Percentiles rank a stretch among this genome's conserved stretches.
phyloP scores from a whole-genome alignment of 2,797 vertebrate species.

The Pagetopsis macropterus region DNA sequence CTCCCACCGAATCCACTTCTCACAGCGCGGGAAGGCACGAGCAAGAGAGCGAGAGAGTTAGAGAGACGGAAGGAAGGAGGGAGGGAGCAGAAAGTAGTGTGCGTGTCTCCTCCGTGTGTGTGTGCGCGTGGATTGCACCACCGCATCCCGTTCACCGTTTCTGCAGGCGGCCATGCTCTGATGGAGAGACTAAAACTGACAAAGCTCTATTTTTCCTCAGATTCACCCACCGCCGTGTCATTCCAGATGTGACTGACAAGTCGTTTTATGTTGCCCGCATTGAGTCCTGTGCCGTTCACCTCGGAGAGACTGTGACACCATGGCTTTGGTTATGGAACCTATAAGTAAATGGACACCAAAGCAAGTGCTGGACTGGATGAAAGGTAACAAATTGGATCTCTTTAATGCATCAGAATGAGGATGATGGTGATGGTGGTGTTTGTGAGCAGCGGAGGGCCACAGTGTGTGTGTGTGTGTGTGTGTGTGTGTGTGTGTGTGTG shows the following conservation, averaged over 20 bases:
- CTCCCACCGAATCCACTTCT: slow-evolving; percentile 79
- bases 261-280: slow-evolving; percentile 75
- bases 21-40: slow-evolving; percentile 81
- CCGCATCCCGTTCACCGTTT: slow-evolving; percentile 81
- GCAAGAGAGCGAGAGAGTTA: slow-evolving; percentile 54
- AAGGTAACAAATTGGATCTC: slow-evolving; percentile 84
- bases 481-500: slow-evolving; percentile 61
- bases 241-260: slow-evolving; percentile 81
- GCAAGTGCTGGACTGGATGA: slow-evolving; percentile 95
- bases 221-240: slow-evolving; percentile 49
- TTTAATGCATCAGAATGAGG: slow-evolving; percentile 32
- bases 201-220: slow-evolving; percentile 47
- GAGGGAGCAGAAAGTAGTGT: slow-evolving; percentile 48
- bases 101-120: slow-evolving; percentile 48
- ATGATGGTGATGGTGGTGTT: slow-evolving; percentile 23
- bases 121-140: slow-evolving; percentile 87
- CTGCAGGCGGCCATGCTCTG: slow-evolving; percentile 85
- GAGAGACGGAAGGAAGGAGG: slow-evolving; percentile 34
- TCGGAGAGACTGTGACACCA: slow-evolving; percentile 86
- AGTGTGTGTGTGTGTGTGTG: slow-evolving; percentile 51
- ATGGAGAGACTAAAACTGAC: slow-evolving; percentile 76
- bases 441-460: slow-evolving; percentile 66
- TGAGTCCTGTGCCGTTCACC: slow-evolving; percentile 82
- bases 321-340: slow-evolving; percentile 94
- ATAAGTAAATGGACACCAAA: slow-evolving; percentile 96